Conservation (phyloP, 2,113 vertebrate genomes). For the Saccopteryx leptura region DNA sequence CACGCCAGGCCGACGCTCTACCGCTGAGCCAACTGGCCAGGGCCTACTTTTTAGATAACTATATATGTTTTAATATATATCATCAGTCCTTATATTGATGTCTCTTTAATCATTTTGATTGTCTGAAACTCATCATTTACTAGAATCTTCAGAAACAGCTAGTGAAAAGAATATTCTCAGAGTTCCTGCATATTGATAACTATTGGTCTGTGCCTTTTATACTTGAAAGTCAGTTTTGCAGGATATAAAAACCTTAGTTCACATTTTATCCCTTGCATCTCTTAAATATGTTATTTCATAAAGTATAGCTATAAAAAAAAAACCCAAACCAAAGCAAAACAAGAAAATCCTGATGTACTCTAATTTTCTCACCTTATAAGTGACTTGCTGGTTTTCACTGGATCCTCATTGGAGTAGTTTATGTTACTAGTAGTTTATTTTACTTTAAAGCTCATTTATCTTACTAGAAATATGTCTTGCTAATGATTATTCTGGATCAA, state of each 20-base stretch:
- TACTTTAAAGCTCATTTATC: background rate
- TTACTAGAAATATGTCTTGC: background rate
- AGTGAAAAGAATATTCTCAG: conserved; percentile 27
- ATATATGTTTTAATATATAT: background rate
- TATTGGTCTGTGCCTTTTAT: background rate
- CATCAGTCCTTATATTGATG: background rate
- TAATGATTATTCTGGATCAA: conserved; percentile 7
- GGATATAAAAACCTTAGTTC: background rate
- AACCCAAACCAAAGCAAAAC: too few species aligned
- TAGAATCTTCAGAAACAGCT: background rate
- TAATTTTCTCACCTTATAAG: background rate
- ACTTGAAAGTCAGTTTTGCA: background rate
- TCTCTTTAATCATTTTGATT: background rate
- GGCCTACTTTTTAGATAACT: background rate
- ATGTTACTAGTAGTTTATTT: conserved; percentile 18
- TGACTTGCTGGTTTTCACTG: background rate
- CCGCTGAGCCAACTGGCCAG: too few species aligned
- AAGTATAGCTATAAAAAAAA: background rate
- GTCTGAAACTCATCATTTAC: background rate
- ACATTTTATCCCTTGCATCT: background rate
- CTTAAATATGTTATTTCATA: background rate
- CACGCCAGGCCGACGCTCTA: too few species aligned
- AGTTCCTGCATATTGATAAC: background rate
- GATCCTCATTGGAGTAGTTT: background rate
- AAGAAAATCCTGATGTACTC: background rate